Base-by-base conservation (phyloP, 2,113 vertebrate species). In the Baryphthengus martii region DNA sequence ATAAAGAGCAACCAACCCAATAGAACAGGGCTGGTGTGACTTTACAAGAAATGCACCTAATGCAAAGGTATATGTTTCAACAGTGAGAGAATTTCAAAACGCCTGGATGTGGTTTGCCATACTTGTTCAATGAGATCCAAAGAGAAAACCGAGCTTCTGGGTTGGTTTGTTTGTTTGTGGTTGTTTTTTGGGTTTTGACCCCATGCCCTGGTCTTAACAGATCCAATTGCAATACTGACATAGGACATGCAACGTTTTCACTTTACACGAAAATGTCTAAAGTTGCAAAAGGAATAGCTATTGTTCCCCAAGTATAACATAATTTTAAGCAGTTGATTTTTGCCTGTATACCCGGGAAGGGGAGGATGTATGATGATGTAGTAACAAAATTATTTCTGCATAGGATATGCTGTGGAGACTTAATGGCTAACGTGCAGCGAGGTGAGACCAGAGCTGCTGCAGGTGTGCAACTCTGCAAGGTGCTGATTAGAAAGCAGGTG, bases 401-500 rank as follows among this genome's bases (percentile, higher is more conserved):
- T 63, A 40, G 80, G 26, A 21, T 95, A 67, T 77, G 24, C 81
- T 89, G 77, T 52, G 67, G 70, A 82, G 44, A 81, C 47, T 25
- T 65, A 52, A 72, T 62, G 37, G 18, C 17, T 40, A 33, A 55
- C 19, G 35, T 21, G 40, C n/a, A 40, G 19, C n/a, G 66, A 68
- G 62, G 62, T 37, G 77, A 79, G 73, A 90, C 61, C 13, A 58
- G 77, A 96, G 37, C 65, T 52, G 42, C 83, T 89, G 73, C 76
- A 91, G 93, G 77, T 92, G 86, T 33, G 44, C 47, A 68, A 84
- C 58, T 71, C 67, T 66, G 58, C 44, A 61, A 95, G 65, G 55
- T 63, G 72, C 50, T 85, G 77, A 91, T 90, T 95, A 92, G 72
- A 81, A 72, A 85, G 59, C 71, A 76, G 59, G 47, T 71, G 75